These are phyloP conservation scores for Clavelina lepadiformis DNA, from an alignment of 23 tunicate species.

Conservation along the genomic window DNA sequence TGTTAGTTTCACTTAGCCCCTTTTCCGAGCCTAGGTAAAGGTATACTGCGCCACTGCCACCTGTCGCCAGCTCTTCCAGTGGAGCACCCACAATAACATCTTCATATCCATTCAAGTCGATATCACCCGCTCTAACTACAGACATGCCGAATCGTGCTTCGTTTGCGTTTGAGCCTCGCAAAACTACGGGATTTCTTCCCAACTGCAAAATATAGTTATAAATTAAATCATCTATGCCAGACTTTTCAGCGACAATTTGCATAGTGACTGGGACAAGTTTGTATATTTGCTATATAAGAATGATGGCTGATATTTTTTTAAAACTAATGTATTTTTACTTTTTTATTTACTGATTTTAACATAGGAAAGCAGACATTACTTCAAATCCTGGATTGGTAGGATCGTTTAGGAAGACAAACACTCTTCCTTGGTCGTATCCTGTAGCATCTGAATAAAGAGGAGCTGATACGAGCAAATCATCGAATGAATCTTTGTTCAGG, in stretches of 20 bases:
- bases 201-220: too few relatives aligned
- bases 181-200: slow-evolving; percentile 2
- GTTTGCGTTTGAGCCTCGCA: slow-evolving; percentile 11
- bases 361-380: too few relatives aligned
- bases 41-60: slow-evolving; percentile 31
- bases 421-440: slow-evolving; percentile 51
- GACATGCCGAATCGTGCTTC: slow-evolving; percentile 33
- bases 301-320: too few relatives aligned
- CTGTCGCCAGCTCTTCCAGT: neutral
- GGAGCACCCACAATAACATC: slow-evolving; percentile 47
- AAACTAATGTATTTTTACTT: too few relatives aligned
- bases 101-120: slow-evolving; percentile 35
- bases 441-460: slow-evolving; percentile 19
- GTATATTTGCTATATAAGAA: too few relatives aligned
- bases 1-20: slow-evolving; percentile 5
- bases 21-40: slow-evolving; percentile 12
- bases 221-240: too few relatives aligned
- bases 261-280: too few relatives aligned
- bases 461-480: slow-evolving; percentile 30
- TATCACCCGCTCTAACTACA: slow-evolving; percentile 22
- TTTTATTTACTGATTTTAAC: too few relatives aligned
- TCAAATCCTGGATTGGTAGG: slow-evolving; percentile 13
- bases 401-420: slow-evolving; percentile 42
- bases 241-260: too few relatives aligned
- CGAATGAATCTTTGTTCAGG: slow-evolving; percentile 12